Evolutionary conservation across 1,140 invertebrate species (phyloP), one percentile per base, ranked within the genome.

Genomic region (Drosophila malerkotliana): DNA sequence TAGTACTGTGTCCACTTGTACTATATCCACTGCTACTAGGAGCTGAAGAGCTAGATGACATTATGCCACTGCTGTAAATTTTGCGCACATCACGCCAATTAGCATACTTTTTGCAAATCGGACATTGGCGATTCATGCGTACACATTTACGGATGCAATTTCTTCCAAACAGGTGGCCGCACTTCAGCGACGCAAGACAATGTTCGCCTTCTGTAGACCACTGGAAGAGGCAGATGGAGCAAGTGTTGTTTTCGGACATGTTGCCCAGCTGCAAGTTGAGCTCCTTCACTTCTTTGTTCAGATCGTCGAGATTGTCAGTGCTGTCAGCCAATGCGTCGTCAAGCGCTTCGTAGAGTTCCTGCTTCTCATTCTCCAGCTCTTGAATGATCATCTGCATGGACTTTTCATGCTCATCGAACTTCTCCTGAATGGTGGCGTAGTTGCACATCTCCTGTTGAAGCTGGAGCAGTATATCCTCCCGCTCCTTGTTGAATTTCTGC

Each of bases 371-470:
- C 21, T 64, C 41, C 30, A 64, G 41, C 30, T 60, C 61, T n/a
- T 59, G 21, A 7, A 64, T 15, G 14, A 64, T 64, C 10, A 32
- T 15, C 18, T 63, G 55, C 55, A 63, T 63, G 2, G 39, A 32
- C 14, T 47, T 9, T 39, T 63, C 55, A 18, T 63, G 28, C 18
- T 63, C 60, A 8, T 15, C n/a, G 8, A 45, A 63, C 28, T 63
- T 63, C 6, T 63, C 60, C 18, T 63, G 60, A 5, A 63, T 63
- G 14, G 60, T 63, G 15, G 21, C 39, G 14, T 63, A 63, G 18
- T 60, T 45, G 7, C 8, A 26, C 39, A 63, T 63, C 41, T 63
- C 60, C 28, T 60, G 18, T 14, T 63, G 39, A 39, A 63, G 21
- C 21, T 63, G 60, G 37, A 18, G 18, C 9, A 64, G 28, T n/a